phyloP scores from a whole-genome alignment of 1,140 invertebrate species.

The Drosophila miranda region DNA sequence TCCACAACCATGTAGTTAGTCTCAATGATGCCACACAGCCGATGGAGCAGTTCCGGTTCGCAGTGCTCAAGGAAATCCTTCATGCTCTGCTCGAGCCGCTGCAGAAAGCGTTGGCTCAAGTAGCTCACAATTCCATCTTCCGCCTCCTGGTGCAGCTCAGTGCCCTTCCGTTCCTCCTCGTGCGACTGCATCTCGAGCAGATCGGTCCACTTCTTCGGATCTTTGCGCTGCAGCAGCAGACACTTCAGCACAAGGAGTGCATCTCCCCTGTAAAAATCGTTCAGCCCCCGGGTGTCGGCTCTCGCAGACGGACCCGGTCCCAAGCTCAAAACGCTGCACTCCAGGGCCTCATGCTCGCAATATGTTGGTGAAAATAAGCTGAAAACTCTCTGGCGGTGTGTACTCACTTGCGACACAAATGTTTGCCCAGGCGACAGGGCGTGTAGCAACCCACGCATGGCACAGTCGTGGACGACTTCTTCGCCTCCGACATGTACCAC shows the following conservation, averaged over 20 bases:
- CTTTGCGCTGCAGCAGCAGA: slow-evolving; percentile 85
- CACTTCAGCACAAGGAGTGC: slow-evolving; percentile 87
- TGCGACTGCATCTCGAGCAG: slow-evolving; percentile 88
- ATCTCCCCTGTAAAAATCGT: slow-evolving; percentile 82
- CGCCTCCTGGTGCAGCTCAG: slow-evolving; percentile 87
- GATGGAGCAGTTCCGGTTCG: slow-evolving; percentile 85
- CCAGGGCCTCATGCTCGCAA: slow-evolving; percentile 87
- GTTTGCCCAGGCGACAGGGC: slow-evolving; percentile 83
- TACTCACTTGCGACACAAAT: slow-evolving; percentile 83
- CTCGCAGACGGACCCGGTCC: slow-evolving; percentile 78
- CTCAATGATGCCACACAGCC: slow-evolving; percentile 90
- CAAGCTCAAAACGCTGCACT: slow-evolving; percentile 87
- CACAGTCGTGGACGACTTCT: slow-evolving; percentile 55
- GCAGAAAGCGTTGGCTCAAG: slow-evolving; percentile 85
- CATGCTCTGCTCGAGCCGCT: slow-evolving; percentile 82
- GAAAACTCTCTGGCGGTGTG: neutral
- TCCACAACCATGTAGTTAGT: slow-evolving; percentile 91
- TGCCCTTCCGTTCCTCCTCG: slow-evolving; percentile 86
- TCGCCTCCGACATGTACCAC: slow-evolving; percentile 82
- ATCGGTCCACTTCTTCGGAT: slow-evolving; percentile 86
- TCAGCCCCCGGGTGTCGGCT: slow-evolving; percentile 39
- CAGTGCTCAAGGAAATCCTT: slow-evolving; percentile 82
- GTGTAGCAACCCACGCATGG: slow-evolving; percentile 86
- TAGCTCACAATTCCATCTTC: slow-evolving; percentile 86
- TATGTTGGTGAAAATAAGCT: neutral